Percentiles rank a stretch among this genome's conserved stretches.
phyloP scores from a whole-genome alignment of 2,797 vertebrate species.

The Fistularia commersonii region DNA sequence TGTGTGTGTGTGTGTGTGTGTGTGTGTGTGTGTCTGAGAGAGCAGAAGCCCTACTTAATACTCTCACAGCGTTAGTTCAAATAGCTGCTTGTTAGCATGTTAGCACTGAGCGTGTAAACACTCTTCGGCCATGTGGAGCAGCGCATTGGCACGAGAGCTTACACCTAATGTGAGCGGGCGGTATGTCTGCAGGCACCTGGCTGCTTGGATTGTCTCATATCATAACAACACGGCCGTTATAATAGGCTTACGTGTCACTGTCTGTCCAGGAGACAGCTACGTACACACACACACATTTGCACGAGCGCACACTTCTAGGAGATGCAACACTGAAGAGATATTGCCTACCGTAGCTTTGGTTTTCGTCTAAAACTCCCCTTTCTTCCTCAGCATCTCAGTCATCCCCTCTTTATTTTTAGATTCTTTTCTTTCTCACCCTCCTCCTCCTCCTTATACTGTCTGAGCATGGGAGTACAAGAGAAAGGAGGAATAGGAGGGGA shows the following conservation, averaged over 20 bases:
- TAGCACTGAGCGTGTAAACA: background rate
- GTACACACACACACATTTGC: background rate
- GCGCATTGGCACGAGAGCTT: conserved; percentile 14
- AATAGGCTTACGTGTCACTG: conserved; percentile 55
- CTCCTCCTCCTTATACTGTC: conserved; percentile 20
- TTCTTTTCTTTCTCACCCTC: conserved; percentile 28
- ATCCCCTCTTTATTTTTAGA: conserved; percentile 52
- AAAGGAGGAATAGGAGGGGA: conserved; percentile 22
- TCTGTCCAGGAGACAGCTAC: conserved; percentile 15
- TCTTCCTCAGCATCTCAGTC: conserved; percentile 27
- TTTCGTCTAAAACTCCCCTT: conserved; percentile 7
- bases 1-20: too few species aligned
- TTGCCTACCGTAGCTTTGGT: conserved; percentile 5
- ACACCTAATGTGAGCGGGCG: conserved; percentile 24
- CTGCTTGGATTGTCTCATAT: conserved; percentile 35
- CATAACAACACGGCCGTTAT: conserved; percentile 44
- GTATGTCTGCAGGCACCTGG: conserved; percentile 22
- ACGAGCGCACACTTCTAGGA: background rate
- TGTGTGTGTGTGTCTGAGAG: too few species aligned
- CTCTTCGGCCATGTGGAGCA: background rate
- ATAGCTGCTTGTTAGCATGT: too few species aligned
- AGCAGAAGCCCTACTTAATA: too few species aligned
- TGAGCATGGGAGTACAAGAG: conserved; percentile 20
- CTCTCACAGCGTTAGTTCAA: too few species aligned
- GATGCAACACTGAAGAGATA: background rate